A percentile compares a stretch with the other conserved stretches of the same genome.
Evolutionary conservation across 2,797 vertebrate genomes (phyloP).

Genomic region (Mastacembelus armatus): DNA sequence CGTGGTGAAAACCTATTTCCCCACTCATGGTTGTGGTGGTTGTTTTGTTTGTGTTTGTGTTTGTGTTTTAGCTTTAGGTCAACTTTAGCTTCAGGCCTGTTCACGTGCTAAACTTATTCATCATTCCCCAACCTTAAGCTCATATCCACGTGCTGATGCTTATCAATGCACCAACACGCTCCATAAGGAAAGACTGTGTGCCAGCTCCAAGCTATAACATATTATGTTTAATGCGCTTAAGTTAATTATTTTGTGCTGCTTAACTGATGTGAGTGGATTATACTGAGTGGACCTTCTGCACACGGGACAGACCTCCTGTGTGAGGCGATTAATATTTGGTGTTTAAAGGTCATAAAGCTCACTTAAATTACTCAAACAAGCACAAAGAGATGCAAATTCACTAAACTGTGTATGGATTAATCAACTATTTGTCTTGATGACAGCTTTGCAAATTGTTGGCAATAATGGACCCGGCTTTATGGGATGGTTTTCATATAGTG

Average conservation of each 20-base stretch:
- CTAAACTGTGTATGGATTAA: no score
- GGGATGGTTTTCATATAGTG: no score
- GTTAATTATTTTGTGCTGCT: slow-evolving; percentile 32
- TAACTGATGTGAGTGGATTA: not conserved
- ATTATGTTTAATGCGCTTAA: slow-evolving; percentile 30
- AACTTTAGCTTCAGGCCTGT: slow-evolving; percentile 11
- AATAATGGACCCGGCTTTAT: no score
- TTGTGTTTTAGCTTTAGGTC: slow-evolving; percentile 17
- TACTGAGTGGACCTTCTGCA: not conserved
- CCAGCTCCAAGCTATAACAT: slow-evolving; percentile 18
- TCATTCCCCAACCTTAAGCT: slow-evolving; percentile 28
- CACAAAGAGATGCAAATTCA: not conserved
- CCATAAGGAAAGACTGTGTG: slow-evolving; percentile 11
- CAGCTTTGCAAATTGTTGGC: no score
- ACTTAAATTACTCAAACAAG: not conserved
- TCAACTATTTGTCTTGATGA: no score
- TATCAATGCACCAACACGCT: slow-evolving; percentile 36
- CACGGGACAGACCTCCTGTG: not conserved
- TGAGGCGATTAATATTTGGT: not conserved
- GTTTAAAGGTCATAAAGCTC: no score
- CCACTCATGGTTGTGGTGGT: slow-evolving; percentile 14
- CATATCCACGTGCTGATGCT: slow-evolving; percentile 41
- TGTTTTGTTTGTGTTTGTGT: no score
- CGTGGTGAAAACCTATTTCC: slow-evolving; percentile 27
- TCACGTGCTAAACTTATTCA: slow-evolving; percentile 15